Evolutionary conservation across 37 sponge, comb jelly and placozoan species (phyloP).

Genomic region (Ephydatia muelleri): DNA sequence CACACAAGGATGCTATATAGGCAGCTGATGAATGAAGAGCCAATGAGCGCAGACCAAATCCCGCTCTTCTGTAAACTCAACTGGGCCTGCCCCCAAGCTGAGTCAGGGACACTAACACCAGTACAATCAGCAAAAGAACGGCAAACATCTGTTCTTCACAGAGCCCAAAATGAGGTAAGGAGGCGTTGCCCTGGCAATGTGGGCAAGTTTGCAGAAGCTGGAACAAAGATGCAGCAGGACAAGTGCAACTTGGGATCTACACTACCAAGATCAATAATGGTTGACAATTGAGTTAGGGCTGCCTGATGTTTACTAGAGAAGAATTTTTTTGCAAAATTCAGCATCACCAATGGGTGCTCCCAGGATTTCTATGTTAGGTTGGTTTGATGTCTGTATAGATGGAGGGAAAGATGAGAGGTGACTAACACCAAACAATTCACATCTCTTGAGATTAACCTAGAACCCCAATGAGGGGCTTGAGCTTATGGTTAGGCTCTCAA

Average conservation of each 20-base stretch:
- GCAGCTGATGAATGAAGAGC: too few relatives aligned
- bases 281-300: not conserved
- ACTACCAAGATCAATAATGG: not conserved
- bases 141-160: too few relatives aligned
- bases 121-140: too few relatives aligned
- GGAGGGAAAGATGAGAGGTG: not conserved
- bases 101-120: too few relatives aligned
- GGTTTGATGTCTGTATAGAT: not conserved
- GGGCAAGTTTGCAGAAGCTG: too few relatives aligned
- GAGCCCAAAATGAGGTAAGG: too few relatives aligned
- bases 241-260: not conserved
- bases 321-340: not conserved
- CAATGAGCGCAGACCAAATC: too few relatives aligned
- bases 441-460: not conserved
- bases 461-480: slow-evolving; percentile 1
- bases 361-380: not conserved
- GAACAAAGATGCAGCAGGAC: too few relatives aligned
- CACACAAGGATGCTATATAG: too few relatives aligned
- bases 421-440: not conserved
- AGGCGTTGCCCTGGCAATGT: too few relatives aligned
- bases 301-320: not conserved
- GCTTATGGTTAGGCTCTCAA: slow-evolving; percentile 1
- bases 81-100: not conserved
- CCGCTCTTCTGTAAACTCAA: not conserved
- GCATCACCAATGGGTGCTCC: not conserved